Evolutionary conservation across 2,888 invertebrate genomes (phyloP).

Genomic region (Nyleta sp.): DNA sequence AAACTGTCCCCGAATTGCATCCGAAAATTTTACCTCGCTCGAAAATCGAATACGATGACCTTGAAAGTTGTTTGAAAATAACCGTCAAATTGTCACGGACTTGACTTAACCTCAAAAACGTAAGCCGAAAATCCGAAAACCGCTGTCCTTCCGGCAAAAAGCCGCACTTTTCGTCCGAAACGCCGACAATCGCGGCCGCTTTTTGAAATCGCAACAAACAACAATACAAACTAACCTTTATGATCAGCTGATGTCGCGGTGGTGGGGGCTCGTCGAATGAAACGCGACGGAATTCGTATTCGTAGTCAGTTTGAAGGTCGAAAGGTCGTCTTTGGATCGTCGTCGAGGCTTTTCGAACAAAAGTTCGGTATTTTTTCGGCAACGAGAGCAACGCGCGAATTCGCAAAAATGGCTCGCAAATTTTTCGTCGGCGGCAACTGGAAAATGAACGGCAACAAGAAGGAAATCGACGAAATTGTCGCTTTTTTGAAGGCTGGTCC

Average conservation of each 20-base stretch:
- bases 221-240: conserved; percentile 24
- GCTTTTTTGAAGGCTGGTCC: conserved; percentile 89
- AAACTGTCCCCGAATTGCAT: too few relatives aligned
- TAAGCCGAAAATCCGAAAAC: too few relatives aligned
- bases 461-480: conserved; percentile 91
- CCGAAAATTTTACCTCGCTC: too few relatives aligned
- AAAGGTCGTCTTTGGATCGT: conserved; percentile 20
- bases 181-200: too few relatives aligned
- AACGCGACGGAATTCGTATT: neutral
- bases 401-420: conserved; percentile 88
- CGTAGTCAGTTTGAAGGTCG: conserved; percentile 34
- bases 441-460: conserved; percentile 99
- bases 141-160: too few relatives aligned
- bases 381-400: conserved; percentile 11
- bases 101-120: too few relatives aligned
- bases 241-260: conserved; percentile 13
- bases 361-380: conserved; percentile 27
- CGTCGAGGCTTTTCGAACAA: neutral
- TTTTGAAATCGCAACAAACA: neutral
- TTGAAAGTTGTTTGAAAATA: too few relatives aligned
- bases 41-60: too few relatives aligned
- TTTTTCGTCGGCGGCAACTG: conserved; percentile 99
- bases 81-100: too few relatives aligned
- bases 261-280: conserved; percentile 11
- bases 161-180: too few relatives aligned